phyloP scores from a whole-genome alignment of 2,888 invertebrate species.

The Lasioglossum morio region DNA sequence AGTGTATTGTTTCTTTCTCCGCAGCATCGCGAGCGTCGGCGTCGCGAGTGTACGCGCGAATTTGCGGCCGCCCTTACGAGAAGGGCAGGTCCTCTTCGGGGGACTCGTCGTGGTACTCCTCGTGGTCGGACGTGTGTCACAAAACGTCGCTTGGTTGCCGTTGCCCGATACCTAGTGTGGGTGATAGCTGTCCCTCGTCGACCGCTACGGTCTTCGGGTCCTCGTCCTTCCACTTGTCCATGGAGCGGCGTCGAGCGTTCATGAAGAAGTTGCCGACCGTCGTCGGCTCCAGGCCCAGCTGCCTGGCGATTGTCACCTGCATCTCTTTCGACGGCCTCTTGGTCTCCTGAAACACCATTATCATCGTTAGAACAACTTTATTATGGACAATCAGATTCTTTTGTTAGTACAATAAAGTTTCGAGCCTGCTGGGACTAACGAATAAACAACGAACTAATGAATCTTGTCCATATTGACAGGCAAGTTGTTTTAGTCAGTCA shows the following conservation, averaged over 20 bases:
- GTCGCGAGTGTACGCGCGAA: constrained; percentile 25
- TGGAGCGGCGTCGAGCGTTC: constrained; percentile 99
- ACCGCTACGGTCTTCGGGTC: constrained; percentile 88
- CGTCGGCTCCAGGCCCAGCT: constrained; percentile 97
- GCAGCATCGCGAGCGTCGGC: constrained; percentile 24
- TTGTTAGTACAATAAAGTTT: background rate
- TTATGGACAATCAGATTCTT: background rate
- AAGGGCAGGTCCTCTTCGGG: constrained; percentile 83
- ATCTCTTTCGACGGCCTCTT: constrained; percentile 99
- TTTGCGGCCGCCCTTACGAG: constrained; percentile 76
- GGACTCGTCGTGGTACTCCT: constrained; percentile 84
- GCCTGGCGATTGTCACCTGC: constrained; percentile 99
- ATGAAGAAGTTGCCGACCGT: constrained; percentile 99
- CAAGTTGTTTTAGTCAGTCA: too few relatives aligned
- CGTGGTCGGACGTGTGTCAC: constrained; percentile 85
- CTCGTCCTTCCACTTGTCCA: constrained; percentile 99
- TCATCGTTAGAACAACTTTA: background rate
- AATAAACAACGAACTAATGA: too few relatives aligned
- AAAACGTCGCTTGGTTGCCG: constrained; percentile 83
- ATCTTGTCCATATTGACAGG: too few relatives aligned
- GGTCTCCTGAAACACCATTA: constrained; percentile 91
- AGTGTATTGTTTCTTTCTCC: background rate
- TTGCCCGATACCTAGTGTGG: constrained; percentile 83
- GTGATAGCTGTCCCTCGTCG: constrained; percentile 84
- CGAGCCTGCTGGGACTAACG: too few relatives aligned